These are phyloP conservation scores for Otolemur crassicaudatus DNA, from an alignment of 2,797 vertebrate genomes.

Conservation along the genomic window DNA sequence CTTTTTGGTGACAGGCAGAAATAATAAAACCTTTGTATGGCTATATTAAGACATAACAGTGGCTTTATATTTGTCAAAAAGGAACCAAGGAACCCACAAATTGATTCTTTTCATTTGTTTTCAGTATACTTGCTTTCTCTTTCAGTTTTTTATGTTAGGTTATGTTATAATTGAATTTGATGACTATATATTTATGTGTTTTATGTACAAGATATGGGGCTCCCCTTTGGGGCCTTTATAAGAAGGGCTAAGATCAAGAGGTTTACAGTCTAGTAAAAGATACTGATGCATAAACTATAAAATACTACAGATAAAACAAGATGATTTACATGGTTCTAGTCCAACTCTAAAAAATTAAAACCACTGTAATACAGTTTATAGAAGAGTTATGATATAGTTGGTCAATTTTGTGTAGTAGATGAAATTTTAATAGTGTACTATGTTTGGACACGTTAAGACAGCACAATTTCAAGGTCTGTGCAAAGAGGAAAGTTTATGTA, in stretches of 20 bases:
- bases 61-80: constrained; percentile 22
- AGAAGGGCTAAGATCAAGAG: background rate
- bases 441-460: background rate
- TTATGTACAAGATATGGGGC: background rate
- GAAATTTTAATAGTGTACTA: constrained; percentile 6
- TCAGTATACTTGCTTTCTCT: constrained; percentile 56
- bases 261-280: background rate
- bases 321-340: constrained; percentile 11
- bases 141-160: constrained; percentile 41
- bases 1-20: constrained; percentile 48
- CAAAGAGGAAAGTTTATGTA: constrained; percentile 22
- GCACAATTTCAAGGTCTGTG: background rate
- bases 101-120: constrained; percentile 16
- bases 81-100: background rate
- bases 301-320: background rate
- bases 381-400: background rate
- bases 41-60: constrained; percentile 40
- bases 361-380: background rate
- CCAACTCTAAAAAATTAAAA: constrained; percentile 40
- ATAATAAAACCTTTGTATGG: constrained; percentile 20
- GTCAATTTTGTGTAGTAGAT: constrained; percentile 8
- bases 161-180: constrained; percentile 26
- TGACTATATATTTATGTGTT: background rate
- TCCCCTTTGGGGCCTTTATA: background rate
- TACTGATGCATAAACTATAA: background rate